Conservation (phyloP, 1,140 invertebrate genomes). For the Anthonomus grandis region DNA sequence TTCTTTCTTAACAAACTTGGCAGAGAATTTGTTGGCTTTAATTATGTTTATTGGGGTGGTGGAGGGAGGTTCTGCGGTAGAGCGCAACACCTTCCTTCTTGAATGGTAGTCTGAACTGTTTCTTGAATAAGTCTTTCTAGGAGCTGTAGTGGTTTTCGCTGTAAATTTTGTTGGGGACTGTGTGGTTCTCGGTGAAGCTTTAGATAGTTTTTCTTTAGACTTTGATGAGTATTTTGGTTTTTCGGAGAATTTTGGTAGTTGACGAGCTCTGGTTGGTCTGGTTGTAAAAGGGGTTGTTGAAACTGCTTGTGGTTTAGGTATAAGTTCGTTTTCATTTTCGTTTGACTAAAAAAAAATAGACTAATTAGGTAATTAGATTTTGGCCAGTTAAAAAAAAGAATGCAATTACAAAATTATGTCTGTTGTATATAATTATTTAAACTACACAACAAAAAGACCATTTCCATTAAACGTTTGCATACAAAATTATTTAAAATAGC, state of each 20-base stretch:
- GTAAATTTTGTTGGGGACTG: neutral
- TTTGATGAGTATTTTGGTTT: slow-evolving; percentile 14
- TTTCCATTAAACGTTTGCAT: too few relatives aligned
- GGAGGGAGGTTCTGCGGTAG: slow-evolving; percentile 16
- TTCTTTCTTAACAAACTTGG: slow-evolving; percentile 19
- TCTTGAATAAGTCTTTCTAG: slow-evolving; percentile 10
- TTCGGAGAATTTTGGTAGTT: slow-evolving; percentile 5
- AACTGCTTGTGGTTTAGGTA: slow-evolving; percentile 21
- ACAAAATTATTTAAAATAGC: too few relatives aligned
- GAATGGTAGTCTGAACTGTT: slow-evolving; percentile 9
- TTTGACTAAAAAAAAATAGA: too few relatives aligned
- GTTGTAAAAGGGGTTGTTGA: slow-evolving; percentile 20
- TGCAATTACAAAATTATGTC: too few relatives aligned
- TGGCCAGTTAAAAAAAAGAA: too few relatives aligned
- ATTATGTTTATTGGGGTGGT: slow-evolving; percentile 13
- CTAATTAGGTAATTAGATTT: too few relatives aligned
- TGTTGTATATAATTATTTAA: too few relatives aligned
- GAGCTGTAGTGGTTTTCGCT: slow-evolving; percentile 4
- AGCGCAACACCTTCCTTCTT: slow-evolving; percentile 16
- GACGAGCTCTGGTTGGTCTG: slow-evolving; percentile 10
- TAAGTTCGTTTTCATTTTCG: slow-evolving; percentile 40
- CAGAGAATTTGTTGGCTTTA: slow-evolving; percentile 14
- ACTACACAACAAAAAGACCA: too few relatives aligned
- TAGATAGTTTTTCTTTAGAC: slow-evolving; percentile 20
- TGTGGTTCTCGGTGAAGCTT: slow-evolving; percentile 14